A percentile compares a stretch with the other conserved stretches of the same genome.
phyloP scores from a whole-genome alignment of 37 sponge, comb jelly and placozoan species.

The Halichondria panicea region DNA sequence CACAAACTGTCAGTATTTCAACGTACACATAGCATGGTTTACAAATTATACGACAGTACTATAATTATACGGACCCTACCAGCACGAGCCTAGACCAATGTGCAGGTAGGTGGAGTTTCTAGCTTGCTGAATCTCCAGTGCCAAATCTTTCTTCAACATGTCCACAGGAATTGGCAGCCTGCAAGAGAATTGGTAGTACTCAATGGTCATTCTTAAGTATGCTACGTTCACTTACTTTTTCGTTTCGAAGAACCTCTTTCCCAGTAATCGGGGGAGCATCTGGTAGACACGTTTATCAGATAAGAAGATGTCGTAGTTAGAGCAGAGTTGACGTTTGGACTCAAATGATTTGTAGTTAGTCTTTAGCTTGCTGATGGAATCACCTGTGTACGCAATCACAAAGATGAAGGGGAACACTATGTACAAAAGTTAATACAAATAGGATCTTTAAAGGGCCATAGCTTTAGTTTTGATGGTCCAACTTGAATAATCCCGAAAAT shows the following conservation, averaged over 20 bases:
- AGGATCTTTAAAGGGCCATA: too few species aligned
- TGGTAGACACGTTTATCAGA: conserved; percentile 71
- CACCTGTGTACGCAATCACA: too few species aligned
- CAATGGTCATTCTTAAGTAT: not conserved
- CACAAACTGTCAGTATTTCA: too few species aligned
- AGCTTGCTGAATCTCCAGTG: conserved; percentile 48
- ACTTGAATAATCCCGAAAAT: too few species aligned
- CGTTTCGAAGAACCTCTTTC: conserved; percentile 85
- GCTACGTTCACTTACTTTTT: conserved; percentile 58
- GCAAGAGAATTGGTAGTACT: not conserved
- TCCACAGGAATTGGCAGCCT: conserved; percentile 81
- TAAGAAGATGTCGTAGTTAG: conserved; percentile 73
- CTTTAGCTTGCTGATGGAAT: conserved; percentile 70
- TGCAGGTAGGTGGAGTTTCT: conserved; percentile 62
- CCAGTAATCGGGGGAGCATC: conserved; percentile 60
- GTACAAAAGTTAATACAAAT: too few species aligned
- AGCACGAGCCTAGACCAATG: conserved; percentile 66
- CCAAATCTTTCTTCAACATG: conserved; percentile 58
- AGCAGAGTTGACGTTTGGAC: conserved; percentile 53
- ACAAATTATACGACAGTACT: not conserved
- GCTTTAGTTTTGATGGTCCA: too few species aligned
- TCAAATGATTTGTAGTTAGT: conserved; percentile 84
- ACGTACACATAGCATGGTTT: too few species aligned
- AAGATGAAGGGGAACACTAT: too few species aligned
- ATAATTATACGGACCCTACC: conserved; percentile 47